Conservation (phyloP, 2,888 invertebrate species). For the Allolobophora icterica region DNA sequence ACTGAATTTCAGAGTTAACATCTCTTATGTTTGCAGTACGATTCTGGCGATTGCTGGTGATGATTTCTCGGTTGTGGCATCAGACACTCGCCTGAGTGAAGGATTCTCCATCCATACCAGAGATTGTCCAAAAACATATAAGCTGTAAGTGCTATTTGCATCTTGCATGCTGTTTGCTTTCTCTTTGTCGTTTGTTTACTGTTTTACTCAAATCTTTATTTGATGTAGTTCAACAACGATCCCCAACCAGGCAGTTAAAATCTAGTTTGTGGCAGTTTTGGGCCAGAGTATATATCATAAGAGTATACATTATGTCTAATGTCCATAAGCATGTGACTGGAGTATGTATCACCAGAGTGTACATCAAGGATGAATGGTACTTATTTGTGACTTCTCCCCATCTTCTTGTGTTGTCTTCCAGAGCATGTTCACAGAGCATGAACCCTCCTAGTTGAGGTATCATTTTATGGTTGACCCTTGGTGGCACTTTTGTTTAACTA, state of each 20-base stretch:
- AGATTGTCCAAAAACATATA: constrained; percentile 85
- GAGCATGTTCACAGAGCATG: no score
- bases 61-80: constrained; percentile 91
- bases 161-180: background rate
- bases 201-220: constrained; percentile 24
- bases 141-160: constrained; percentile 66
- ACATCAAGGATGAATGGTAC: no score
- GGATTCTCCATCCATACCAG: constrained; percentile 90
- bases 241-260: no score
- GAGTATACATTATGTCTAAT: no score
- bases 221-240: background rate
- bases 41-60: constrained; percentile 94
- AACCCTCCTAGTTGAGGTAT: no score
- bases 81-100: constrained; percentile 89
- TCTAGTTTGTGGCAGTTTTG: no score
- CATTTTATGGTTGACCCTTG: background rate
- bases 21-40: constrained; percentile 73
- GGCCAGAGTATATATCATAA: no score
- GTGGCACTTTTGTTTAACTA: background rate
- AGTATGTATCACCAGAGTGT: no score
- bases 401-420: no score
- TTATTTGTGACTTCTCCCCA: no score
- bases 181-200: background rate
- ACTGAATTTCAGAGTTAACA: background rate
- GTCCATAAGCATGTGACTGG: no score